Evolutionary conservation across 2,797 vertebrate genomes (phyloP), one percentile per base, ranked within the genome.

Genomic region (Champsocephalus gunnari): DNA sequence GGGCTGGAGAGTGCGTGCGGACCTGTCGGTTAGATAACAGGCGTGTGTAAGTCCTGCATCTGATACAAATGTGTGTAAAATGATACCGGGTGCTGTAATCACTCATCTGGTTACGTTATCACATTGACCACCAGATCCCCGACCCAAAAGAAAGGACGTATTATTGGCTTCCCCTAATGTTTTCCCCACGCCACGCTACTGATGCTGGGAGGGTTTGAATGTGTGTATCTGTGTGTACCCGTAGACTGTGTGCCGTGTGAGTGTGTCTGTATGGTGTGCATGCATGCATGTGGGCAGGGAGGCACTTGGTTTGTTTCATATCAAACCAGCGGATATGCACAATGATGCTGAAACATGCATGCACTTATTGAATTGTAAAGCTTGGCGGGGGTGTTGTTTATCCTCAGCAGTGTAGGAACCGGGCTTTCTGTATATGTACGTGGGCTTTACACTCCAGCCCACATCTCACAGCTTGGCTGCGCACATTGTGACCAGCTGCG

Each of bases 291-390:
- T 68, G 62, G 67, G 49, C 61, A 72, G 81, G 56, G 70, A 87
- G 70, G 83, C 57, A 71, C 70, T 80, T 76, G 67, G 66, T 77
- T 87, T 82, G 67, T 88, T 88, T 89, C 83, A 87, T 81, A 82
- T 73, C 68, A 71, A 79, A 87, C 81, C 79, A 86, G 69, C 73
- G 78, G 70, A 91, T 80, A 84, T 55, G 66, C 78, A 84, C 57
- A 81, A 71, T 71, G 43, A 62, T 62, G 68, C 65, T 85, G 79
- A 79, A 86, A 89, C 70, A 84, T 81, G 80, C 78, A 73, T 73
- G 61, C 77, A 83, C 80, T 84, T 88, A 85, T 87, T 66, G 63
- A 87, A 79, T 68, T 84, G 82, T 87, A 89, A 89, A 90, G 75
- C 73, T 41, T 66, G 60, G 16, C 32, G 10, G 43, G 24, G 12